Evolutionary conservation across 2,113 vertebrate genomes (phyloP).

Genomic region (Acrocephalus arundinaceus): DNA sequence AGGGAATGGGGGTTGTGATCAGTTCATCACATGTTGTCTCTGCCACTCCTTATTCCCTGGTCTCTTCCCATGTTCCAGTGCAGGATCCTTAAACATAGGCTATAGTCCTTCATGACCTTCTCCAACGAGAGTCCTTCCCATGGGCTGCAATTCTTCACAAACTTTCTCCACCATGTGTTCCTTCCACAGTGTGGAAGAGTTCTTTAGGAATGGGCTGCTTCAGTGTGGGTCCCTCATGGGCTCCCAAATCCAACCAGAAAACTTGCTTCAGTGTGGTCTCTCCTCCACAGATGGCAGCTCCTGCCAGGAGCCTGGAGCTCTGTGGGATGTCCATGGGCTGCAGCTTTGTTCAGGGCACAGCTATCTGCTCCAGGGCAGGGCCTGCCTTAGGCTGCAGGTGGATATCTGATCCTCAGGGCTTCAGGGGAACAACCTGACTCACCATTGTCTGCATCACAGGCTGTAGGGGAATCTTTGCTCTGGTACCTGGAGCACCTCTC

Average conservation of each 20-base stretch:
- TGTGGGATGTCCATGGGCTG: background rate
- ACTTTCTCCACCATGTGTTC: background rate
- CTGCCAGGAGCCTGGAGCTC: background rate
- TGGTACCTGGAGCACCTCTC: accelerated
- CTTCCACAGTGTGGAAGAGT: background rate
- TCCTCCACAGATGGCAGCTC: background rate
- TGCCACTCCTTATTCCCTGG: background rate
- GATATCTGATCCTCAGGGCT: background rate
- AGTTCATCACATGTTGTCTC: background rate
- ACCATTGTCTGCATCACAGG: accelerated
- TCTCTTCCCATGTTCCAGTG: background rate
- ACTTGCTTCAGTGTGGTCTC: background rate
- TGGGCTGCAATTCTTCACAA: background rate
- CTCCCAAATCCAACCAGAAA: background rate
- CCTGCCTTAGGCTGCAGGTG: background rate
- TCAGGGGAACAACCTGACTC: background rate
- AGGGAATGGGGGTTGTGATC: accelerated
- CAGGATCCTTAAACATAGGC: background rate
- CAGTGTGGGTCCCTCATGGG: background rate
- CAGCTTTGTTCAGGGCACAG: background rate
- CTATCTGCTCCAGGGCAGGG: accelerated
- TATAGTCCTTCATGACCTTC: background rate
- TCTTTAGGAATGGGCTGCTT: background rate
- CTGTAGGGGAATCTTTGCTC: background rate
- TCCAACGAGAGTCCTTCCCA: accelerated